Base-by-base conservation (phyloP, 2,797 vertebrate genomes). In the Lycodopsis pacificus region DNA sequence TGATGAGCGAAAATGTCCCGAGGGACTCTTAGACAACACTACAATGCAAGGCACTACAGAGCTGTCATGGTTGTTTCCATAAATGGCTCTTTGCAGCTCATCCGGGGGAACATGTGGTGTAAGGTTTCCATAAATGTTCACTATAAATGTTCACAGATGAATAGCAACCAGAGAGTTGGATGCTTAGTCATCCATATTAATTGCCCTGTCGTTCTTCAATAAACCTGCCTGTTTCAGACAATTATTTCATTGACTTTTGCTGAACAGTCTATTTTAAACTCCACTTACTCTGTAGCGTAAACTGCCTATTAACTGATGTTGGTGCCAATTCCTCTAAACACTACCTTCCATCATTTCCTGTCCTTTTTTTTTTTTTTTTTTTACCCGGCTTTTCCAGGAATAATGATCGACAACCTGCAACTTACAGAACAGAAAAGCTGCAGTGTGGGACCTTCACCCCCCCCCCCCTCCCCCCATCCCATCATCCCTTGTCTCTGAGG, bases 151-250 rank as follows among this genome's bases (percentile, higher is more conserved):
- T 75, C 76, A 57, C 58, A 68, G 65, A 76, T 70, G 58, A 89
- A 73, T 74, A 68, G 71, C 42, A 62, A 40, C 67, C 65, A 44
- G 51, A 76, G 66, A 62, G 58, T 36, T 15, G 27, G n/a, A 77
- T 72, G 82, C 84, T 82, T 79, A 71, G 71, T 86, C 88, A 85
- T 77, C 63, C 67, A 32, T 70, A 81, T 79, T 83, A 87, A 87
- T 86, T 75, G 42, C 79, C 64, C 62, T 59, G 84, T 71, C 79
- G 76, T 62, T 88, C 65, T 76, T 79, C 81, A 71, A 77, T 75
- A 74, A 88, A 81, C 62, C 72, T 74, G 67, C 63, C 57, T 58
- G 54, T 87, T 75, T 70, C 54, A 27, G 71, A 11, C 77, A 84
- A 79, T 88, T 87, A 80, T 89, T 73, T 54, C 66, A 73, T 78